Conservation (phyloP, 1,140 invertebrate species). For the Orius laevigatus region DNA sequence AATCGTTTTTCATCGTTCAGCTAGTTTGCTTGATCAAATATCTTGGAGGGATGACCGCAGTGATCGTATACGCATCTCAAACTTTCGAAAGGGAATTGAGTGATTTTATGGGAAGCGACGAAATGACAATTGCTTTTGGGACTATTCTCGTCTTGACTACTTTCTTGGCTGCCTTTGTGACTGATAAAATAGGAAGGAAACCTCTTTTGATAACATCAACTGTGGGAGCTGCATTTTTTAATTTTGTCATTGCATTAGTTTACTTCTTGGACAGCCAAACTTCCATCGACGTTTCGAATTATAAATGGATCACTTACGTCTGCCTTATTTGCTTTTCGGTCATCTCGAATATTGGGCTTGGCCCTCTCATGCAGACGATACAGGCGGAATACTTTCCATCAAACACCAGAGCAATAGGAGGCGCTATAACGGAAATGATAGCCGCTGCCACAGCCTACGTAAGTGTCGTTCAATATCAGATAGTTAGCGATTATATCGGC, state of each 20-base stretch:
- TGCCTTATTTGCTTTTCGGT: conserved; percentile 11
- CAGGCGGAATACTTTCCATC: conserved; percentile 17
- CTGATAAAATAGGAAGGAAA: conserved; percentile 31
- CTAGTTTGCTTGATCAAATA: conserved; percentile 13
- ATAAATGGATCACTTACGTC: conserved; percentile 16
- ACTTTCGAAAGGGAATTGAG: conserved; percentile 11
- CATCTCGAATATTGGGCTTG: conserved; percentile 13
- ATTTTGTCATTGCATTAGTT: conserved; percentile 1
- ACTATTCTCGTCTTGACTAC: conserved; percentile 26
- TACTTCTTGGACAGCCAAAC: conserved; percentile 4
- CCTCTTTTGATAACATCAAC: conserved; percentile 33
- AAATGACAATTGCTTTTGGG: conserved; percentile 16
- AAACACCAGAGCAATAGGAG: conserved; percentile 8
- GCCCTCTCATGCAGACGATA: conserved; percentile 17
- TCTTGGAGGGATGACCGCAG: conserved; percentile 16
- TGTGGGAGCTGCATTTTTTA: conserved; percentile 9
- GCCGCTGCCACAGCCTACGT: too few relatives aligned
- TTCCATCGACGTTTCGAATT: neutral
- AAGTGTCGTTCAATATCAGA: too few relatives aligned
- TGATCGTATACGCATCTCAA: conserved; percentile 14
- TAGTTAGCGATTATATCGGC: too few relatives aligned
- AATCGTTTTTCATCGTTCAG: conserved; percentile 18
- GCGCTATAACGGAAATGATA: neutral
- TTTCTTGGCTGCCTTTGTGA: conserved; percentile 26
- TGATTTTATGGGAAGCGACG: conserved; percentile 10